Percentiles rank a stretch among this genome's conserved stretches.
Conservation (phyloP, 1,140 invertebrate species). For the Helicoverpa zea region DNA sequence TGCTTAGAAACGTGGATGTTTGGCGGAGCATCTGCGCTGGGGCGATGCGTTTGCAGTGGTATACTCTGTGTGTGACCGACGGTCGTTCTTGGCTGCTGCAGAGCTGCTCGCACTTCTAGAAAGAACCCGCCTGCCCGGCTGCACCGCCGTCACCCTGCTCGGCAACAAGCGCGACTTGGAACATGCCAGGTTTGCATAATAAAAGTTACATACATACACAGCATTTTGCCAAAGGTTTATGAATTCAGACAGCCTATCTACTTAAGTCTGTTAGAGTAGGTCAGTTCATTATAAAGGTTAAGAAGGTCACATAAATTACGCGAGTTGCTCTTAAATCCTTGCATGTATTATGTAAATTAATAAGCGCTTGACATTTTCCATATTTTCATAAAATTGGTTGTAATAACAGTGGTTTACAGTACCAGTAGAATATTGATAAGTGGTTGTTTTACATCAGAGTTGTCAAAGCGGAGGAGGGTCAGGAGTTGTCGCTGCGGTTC, state of each 20-base stretch:
- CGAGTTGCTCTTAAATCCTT: neutral
- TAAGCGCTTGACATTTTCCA: constrained; percentile 21
- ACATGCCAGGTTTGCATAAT: constrained; percentile 89
- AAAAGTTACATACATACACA: neutral
- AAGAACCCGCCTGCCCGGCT: constrained; percentile 90
- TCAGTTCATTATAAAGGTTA: constrained; percentile 14
- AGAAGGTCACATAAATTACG: constrained; percentile 2
- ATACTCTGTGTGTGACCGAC: constrained; percentile 93
- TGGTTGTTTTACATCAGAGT: constrained; percentile 84
- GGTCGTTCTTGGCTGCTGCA: constrained; percentile 92
- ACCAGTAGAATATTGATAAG: neutral
- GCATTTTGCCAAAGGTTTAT: neutral
- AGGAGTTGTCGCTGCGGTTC: constrained; percentile 92
- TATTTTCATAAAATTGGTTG: neutral
- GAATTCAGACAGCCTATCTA: neutral
- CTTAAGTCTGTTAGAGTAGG: constrained; percentile 2
- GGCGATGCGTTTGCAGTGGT: constrained; percentile 94
- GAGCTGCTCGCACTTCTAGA: constrained; percentile 90
- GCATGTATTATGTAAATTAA: constrained; percentile 21
- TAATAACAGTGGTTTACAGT: neutral
- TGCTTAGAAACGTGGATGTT: constrained; percentile 88
- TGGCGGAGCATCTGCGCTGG: constrained; percentile 93
- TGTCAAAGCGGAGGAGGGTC: constrained; percentile 93
- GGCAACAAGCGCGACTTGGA: constrained; percentile 94
- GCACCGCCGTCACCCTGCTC: constrained; percentile 91